phyloP scores from a whole-genome alignment of 2,113 vertebrate genomes.

The Suricata suricatta region DNA sequence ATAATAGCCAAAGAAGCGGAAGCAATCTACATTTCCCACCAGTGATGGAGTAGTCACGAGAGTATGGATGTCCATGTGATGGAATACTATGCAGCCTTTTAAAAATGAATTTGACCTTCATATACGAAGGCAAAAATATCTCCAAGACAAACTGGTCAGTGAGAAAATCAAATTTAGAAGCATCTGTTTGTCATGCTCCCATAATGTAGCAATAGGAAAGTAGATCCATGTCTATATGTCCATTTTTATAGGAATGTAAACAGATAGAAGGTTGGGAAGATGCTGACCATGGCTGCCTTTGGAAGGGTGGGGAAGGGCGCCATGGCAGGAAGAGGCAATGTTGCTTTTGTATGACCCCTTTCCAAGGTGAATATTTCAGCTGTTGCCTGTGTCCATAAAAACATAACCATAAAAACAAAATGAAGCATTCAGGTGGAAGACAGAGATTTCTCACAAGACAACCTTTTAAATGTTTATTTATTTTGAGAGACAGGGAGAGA shows the following conservation, averaged over 20 bases:
- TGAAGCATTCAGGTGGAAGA: not conserved
- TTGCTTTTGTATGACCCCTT: not conserved
- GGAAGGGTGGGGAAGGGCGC: accelerated
- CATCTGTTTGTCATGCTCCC: not conserved
- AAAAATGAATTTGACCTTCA: not conserved
- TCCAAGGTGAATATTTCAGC: not conserved
- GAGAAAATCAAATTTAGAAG: not conserved
- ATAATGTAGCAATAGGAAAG: not conserved
- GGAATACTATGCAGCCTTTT: not conserved
- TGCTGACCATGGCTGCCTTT: not conserved
- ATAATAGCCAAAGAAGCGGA: not conserved
- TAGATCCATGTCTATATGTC: not conserved
- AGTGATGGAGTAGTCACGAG: not conserved
- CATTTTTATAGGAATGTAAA: not conserved
- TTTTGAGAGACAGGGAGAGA: too few relatives aligned
- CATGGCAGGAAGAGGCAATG: accelerated
- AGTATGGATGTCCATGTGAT: too few relatives aligned
- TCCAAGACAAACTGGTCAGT: not conserved
- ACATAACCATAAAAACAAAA: not conserved
- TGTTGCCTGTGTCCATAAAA: not conserved
- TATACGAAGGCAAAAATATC: not conserved
- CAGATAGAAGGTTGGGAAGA: not conserved
- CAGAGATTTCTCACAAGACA: constrained; percentile 11
- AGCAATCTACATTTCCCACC: not conserved
- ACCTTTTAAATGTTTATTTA: not conserved